phyloP scores from a whole-genome alignment of 2,797 vertebrate species.

The Vultur gryphus region DNA sequence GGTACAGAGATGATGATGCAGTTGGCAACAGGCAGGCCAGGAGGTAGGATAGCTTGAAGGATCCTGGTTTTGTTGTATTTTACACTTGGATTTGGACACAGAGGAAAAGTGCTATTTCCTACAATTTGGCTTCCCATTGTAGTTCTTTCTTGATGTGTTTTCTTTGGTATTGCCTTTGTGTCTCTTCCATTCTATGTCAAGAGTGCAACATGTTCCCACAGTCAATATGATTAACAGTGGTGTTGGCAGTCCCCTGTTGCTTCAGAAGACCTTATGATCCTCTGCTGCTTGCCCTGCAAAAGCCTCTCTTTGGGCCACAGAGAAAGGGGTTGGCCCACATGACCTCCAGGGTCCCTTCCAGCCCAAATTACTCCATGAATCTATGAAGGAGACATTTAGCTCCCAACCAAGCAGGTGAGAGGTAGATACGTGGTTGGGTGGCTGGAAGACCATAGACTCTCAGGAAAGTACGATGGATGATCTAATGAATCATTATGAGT shows the following conservation, averaged over 20 bases:
- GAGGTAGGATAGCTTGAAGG: background rate
- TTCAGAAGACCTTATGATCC: background rate
- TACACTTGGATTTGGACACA: background rate
- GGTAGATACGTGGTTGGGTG: background rate
- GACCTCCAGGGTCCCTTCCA: background rate
- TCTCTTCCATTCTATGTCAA: background rate
- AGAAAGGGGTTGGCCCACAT: background rate
- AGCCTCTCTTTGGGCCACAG: background rate
- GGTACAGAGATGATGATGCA: background rate
- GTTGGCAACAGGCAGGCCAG: background rate
- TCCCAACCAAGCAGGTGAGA: background rate
- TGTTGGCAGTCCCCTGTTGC: background rate
- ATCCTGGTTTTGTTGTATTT: background rate
- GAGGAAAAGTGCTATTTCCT: background rate
- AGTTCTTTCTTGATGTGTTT: background rate
- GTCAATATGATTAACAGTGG: background rate
- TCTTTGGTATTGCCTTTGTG: background rate
- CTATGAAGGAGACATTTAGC: background rate
- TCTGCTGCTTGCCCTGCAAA: background rate
- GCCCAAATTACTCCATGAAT: background rate
- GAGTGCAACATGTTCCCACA: background rate
- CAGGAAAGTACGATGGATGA: background rate
- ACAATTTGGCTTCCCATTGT: background rate
- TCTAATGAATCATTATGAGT: conserved; percentile 25
- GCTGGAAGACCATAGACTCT: background rate